Conservation (phyloP, 2,888 invertebrate genomes). For the Phortica magna region DNA sequence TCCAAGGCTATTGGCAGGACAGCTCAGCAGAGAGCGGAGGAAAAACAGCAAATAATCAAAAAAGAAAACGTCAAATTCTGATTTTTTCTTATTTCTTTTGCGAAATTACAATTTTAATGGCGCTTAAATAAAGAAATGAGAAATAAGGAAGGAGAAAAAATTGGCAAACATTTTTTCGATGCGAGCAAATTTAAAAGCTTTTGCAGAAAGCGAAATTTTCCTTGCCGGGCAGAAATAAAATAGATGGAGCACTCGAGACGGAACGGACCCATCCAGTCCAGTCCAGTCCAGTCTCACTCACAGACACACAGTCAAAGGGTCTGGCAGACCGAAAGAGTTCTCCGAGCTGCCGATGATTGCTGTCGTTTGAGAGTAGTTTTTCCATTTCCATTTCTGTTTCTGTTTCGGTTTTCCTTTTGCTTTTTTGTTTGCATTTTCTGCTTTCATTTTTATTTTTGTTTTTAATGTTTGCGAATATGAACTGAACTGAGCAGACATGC, state of each 20-base stretch:
- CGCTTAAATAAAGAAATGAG: slow-evolving; percentile 19
- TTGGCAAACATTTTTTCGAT: slow-evolving; percentile 35
- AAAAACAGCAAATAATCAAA: neutral
- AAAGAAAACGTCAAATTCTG: neutral
- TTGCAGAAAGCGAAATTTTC: slow-evolving; percentile 48
- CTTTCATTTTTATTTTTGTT: neutral
- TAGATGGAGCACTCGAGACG: neutral
- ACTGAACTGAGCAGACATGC: slow-evolving; percentile 1
- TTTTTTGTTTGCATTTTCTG: neutral
- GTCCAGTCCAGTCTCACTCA: slow-evolving; percentile 20
- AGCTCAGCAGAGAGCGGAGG: neutral
- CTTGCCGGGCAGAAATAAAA: slow-evolving; percentile 41
- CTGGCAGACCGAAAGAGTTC: too few species aligned
- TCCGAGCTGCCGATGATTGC: slow-evolving; percentile 27
- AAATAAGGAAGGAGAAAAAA: too few species aligned
- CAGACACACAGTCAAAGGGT: slow-evolving; percentile 25
- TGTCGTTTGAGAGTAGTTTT: neutral
- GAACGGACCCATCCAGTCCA: neutral
- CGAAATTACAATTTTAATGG: slow-evolving; percentile 31
- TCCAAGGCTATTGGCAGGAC: slow-evolving; percentile 29
- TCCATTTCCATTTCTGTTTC: slow-evolving; percentile 16
- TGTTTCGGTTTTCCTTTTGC: too few species aligned
- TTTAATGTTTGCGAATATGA: neutral
- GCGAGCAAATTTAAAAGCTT: slow-evolving; percentile 32
- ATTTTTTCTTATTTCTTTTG: neutral